Evolutionary conservation across 2,888 invertebrate species (phyloP).

Genomic region (Cantharis rufa): DNA sequence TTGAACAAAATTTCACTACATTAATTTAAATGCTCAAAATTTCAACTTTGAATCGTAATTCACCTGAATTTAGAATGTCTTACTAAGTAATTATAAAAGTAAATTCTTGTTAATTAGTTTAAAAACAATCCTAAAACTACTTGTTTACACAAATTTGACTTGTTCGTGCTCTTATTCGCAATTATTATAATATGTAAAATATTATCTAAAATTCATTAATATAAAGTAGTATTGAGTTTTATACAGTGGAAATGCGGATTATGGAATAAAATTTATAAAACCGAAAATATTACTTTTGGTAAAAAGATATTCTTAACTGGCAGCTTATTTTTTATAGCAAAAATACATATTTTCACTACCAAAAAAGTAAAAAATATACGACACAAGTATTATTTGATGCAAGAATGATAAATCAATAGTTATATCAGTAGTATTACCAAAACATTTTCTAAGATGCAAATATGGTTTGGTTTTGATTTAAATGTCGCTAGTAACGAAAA

Average conservation of each 20-base stretch:
- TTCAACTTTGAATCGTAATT: background rate
- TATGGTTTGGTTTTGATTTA: no score
- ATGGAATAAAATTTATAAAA: background rate
- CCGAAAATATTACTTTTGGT: no score
- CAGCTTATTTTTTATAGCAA: no score
- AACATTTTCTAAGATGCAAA: no score
- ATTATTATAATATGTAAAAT: background rate
- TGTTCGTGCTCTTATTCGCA: background rate
- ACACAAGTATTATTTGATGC: no score
- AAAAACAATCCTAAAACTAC: background rate
- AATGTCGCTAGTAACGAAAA: no score
- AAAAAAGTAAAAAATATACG: no score
- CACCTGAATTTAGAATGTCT: background rate
- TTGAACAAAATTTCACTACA: background rate
- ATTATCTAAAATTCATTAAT: background rate
- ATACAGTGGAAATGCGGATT: background rate
- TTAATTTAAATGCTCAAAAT: background rate
- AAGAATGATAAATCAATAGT: no score
- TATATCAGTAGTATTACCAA: no score
- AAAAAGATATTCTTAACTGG: no score
- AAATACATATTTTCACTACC: no score
- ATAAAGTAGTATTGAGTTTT: background rate
- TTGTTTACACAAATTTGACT: background rate
- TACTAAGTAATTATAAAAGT: background rate
- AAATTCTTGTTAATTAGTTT: background rate